Evolutionary conservation across 2,888 invertebrate genomes (phyloP).

Genomic region (Tethea ocularis): DNA sequence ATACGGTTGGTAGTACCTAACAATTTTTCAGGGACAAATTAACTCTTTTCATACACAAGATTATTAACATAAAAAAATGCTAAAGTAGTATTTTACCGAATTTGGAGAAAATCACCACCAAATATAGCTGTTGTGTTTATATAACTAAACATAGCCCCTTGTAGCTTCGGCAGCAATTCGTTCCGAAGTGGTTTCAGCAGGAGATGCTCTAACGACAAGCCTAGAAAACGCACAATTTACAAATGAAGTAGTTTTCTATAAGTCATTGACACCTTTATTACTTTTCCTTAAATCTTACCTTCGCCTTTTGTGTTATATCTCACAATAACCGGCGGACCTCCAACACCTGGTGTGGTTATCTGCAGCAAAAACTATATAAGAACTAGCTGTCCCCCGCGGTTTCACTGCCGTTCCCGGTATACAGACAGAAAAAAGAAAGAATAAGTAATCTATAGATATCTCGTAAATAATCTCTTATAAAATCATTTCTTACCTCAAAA

Average conservation of each 20-base stretch:
- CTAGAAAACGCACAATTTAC: conserved; percentile 29
- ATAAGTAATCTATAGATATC: too few relatives aligned
- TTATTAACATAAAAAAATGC: too few relatives aligned
- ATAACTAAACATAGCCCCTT: conserved; percentile 47
- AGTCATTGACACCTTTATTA: neutral
- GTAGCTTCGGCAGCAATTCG: conserved; percentile 54
- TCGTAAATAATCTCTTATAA: neutral
- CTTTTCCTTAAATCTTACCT: conserved; percentile 35
- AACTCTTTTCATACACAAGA: too few relatives aligned
- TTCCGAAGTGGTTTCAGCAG: conserved; percentile 45
- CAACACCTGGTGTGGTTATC: conserved; percentile 45
- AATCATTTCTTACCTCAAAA: conserved; percentile 54
- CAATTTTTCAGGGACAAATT: too few relatives aligned
- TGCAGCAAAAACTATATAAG: conserved; percentile 27
- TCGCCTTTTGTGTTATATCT: conserved; percentile 49
- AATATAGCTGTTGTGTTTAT: conserved; percentile 57
- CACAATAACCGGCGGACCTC: conserved; percentile 56
- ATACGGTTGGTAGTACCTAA: too few relatives aligned
- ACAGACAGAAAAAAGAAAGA: too few relatives aligned
- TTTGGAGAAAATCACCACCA: conserved; percentile 28
- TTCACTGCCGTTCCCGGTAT: too few relatives aligned
- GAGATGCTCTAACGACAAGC: conserved; percentile 40
- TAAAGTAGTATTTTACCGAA: conserved; percentile 39
- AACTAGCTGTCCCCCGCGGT: neutral
- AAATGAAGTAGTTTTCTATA: neutral